Percentiles rank a stretch among this genome's conserved stretches.
Conservation (phyloP, 2,797 vertebrate species). For the Chromis chromis region DNA sequence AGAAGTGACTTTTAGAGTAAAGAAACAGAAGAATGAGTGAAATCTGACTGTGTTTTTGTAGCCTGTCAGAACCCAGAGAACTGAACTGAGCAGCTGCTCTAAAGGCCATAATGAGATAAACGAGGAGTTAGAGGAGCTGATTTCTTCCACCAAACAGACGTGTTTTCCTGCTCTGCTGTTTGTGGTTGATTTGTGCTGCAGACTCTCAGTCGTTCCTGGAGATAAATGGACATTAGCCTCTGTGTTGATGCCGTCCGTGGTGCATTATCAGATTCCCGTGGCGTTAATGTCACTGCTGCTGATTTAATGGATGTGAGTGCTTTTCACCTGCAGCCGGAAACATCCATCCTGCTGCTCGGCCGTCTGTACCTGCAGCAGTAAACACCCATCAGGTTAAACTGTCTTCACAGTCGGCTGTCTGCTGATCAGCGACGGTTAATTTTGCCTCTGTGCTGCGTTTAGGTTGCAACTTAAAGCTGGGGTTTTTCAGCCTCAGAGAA, state of each 20-base stretch:
- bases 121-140: too few relatives aligned
- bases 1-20: too few relatives aligned
- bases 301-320: neutral
- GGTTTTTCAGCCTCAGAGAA: too few relatives aligned
- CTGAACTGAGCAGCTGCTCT: too few relatives aligned
- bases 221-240: neutral
- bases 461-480: too few relatives aligned
- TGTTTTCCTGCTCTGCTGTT: too few relatives aligned
- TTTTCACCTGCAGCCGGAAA: neutral
- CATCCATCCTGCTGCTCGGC: neutral
- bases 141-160: too few relatives aligned
- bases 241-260: neutral
- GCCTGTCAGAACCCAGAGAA: too few relatives aligned
- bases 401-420: neutral
- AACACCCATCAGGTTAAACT: neutral
- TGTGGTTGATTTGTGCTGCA: neutral
- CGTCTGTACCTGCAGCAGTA: neutral
- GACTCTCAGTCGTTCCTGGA: neutral
- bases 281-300: constrained; percentile 1
- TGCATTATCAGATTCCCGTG: constrained; percentile 4
- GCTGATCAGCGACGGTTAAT: neutral
- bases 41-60: too few relatives aligned
- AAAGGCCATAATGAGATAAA: too few relatives aligned
- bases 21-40: too few relatives aligned
- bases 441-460: too few relatives aligned